Percentiles rank a stretch among this genome's conserved stretches.
Evolutionary conservation across 2,888 invertebrate genomes (phyloP).

Genomic region (Hyles lineata): DNA sequence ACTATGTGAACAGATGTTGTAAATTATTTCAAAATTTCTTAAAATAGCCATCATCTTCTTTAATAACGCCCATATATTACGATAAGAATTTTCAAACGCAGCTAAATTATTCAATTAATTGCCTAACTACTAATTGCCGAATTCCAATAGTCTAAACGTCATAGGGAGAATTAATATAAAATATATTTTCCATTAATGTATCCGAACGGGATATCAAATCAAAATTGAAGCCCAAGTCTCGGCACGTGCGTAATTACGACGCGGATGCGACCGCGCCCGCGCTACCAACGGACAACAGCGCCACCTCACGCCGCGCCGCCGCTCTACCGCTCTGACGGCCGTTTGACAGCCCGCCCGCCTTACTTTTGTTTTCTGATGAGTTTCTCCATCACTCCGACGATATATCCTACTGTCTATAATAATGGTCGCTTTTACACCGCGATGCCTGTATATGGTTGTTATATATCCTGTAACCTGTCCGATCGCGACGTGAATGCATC

Average conservation of each 20-base stretch:
- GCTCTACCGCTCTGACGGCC: slow-evolving; percentile 29
- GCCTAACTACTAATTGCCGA: no score
- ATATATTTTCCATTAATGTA: neutral
- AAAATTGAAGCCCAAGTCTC: slow-evolving; percentile 5
- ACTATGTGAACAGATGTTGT: slow-evolving; percentile 5
- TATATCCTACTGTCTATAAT: slow-evolving; percentile 49
- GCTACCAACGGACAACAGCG: slow-evolving; percentile 1
- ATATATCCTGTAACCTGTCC: slow-evolving; percentile 25
- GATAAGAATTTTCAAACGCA: no score
- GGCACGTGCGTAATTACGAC: slow-evolving; percentile 33
- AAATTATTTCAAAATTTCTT: neutral
- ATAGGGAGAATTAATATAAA: neutral
- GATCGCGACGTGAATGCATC: slow-evolving; percentile 27
- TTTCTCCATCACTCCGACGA: slow-evolving; percentile 53
- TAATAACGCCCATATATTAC: neutral
- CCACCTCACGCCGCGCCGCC: neutral
- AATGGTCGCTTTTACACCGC: slow-evolving; percentile 35
- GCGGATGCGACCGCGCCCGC: slow-evolving; percentile 27
- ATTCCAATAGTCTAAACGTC: no score
- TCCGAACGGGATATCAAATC: slow-evolving; percentile 5
- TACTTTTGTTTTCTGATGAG: slow-evolving; percentile 61
- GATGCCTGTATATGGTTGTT: slow-evolving; percentile 28
- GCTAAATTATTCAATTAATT: no score
- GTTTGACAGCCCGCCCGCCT: slow-evolving; percentile 32
- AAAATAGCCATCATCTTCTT: neutral